These are phyloP conservation scores for Lumbricus terrestris DNA, from an alignment of 2,888 invertebrate species.

Conservation along the genomic window DNA sequence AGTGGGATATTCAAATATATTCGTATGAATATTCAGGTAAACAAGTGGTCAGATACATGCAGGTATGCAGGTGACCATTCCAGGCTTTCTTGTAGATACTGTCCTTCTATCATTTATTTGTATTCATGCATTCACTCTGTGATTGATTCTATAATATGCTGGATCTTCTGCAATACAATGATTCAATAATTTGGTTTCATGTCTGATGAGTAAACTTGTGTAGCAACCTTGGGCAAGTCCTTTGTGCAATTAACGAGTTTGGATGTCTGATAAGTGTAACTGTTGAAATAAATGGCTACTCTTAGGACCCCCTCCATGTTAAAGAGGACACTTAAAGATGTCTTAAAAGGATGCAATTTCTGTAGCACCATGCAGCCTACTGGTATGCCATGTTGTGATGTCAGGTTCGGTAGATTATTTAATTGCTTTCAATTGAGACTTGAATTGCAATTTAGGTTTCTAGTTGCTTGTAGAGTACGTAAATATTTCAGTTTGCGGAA, in stretches of 20 bases:
- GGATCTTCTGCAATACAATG: not conserved
- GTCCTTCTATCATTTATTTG: not conserved
- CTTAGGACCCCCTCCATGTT: not conserved
- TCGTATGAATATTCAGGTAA: too few species aligned
- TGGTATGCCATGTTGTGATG: not conserved
- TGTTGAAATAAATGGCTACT: not conserved
- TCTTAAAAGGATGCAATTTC: not conserved
- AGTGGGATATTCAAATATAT: not conserved
- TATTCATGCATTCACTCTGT: not conserved
- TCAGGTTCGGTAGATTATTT: not conserved
- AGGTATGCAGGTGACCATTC: not conserved
- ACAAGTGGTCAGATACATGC: not conserved
- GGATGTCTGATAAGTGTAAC: not conserved
- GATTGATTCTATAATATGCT: not conserved
- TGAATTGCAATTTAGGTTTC: not conserved
- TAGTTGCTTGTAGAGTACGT: too few species aligned
- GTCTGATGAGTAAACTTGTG: not conserved
- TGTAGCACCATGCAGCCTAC: not conserved
- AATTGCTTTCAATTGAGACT: not conserved
- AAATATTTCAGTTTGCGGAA: too few species aligned
- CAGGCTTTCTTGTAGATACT: not conserved
- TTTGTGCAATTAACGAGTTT: not conserved
- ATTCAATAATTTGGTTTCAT: too few species aligned
- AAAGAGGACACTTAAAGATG: not conserved
- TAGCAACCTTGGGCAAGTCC: not conserved